Evolutionary conservation across 2,888 invertebrate genomes (phyloP).

Genomic region (Microctonus hyperodae): DNA sequence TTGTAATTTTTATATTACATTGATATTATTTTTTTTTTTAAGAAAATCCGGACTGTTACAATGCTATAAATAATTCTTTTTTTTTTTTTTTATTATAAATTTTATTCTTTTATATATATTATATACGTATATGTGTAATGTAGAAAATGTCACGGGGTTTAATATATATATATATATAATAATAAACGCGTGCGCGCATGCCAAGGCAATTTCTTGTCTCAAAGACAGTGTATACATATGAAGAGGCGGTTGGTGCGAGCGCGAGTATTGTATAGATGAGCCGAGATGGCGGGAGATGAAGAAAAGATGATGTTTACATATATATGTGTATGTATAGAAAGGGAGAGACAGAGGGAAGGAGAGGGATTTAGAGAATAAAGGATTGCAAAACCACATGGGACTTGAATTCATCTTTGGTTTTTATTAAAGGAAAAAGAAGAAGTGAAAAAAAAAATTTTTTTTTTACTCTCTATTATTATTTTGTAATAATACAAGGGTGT

Average conservation of each 20-base stretch:
- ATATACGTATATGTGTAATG: background rate
- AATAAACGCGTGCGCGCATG: conserved; percentile 23
- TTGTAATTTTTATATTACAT: too few species aligned
- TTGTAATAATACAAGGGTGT: background rate
- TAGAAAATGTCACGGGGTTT: conserved; percentile 37
- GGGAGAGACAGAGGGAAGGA: background rate
- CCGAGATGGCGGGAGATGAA: background rate
- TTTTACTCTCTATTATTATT: background rate
- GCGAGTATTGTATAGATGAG: background rate
- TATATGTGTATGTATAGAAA: background rate
- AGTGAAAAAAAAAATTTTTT: background rate
- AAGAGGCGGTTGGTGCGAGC: background rate
- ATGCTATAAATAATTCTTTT: too few species aligned
- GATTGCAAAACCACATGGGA: background rate
- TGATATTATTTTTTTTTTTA: too few species aligned
- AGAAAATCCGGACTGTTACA: too few species aligned
- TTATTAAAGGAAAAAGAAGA: background rate
- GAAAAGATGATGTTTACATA: background rate
- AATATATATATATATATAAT: too few species aligned
- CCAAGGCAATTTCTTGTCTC: conserved; percentile 18
- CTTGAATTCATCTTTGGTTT: background rate
- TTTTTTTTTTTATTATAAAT: background rate
- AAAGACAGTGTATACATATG: background rate
- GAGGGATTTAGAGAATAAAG: background rate
- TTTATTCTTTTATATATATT: background rate